Percentiles rank a stretch among this genome's conserved stretches.
Conservation (phyloP, 1,140 invertebrate species). For the Lepidurus couesii region DNA sequence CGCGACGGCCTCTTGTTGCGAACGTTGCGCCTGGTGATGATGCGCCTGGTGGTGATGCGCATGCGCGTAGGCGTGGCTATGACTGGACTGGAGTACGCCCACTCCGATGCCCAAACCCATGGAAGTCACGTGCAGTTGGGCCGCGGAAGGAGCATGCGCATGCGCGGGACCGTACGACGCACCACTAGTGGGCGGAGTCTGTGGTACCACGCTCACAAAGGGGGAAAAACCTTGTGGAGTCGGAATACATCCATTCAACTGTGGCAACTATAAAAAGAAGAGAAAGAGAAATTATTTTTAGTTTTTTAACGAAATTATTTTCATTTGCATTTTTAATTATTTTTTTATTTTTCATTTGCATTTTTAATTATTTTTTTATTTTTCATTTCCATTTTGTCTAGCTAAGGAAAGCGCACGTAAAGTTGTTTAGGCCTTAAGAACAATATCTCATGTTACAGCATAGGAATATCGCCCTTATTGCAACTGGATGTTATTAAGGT, state of each 20-base stretch:
- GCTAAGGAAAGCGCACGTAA: too few species aligned
- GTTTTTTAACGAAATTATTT: background rate
- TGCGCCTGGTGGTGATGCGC: slow-evolving; percentile 2
- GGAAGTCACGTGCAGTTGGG: slow-evolving; percentile 40
- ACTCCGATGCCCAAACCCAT: slow-evolving; percentile 33
- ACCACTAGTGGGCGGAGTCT: slow-evolving; percentile 12
- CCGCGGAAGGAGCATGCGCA: slow-evolving; percentile 39
- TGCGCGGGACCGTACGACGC: slow-evolving; percentile 4
- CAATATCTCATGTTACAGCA: too few species aligned
- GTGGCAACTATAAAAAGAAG: background rate
- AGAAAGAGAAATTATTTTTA: background rate
- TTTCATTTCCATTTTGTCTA: too few species aligned
- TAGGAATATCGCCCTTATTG: too few species aligned
- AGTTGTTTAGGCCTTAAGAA: too few species aligned
- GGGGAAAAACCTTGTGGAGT: background rate
- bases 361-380: too few species aligned
- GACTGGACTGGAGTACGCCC: slow-evolving; percentile 27
- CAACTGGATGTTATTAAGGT: too few species aligned
- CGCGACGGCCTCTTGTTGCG: slow-evolving; percentile 27
- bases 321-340: too few species aligned
- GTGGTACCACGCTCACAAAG: background rate
- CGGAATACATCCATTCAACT: background rate
- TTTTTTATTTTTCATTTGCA: too few species aligned
- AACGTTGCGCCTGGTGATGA: background rate
- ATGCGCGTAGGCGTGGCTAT: slow-evolving; percentile 32